Evolutionary conservation across 2,888 invertebrate species (phyloP), one percentile per base, ranked within the genome.

Genomic region (Herminia tarsipennalis): DNA sequence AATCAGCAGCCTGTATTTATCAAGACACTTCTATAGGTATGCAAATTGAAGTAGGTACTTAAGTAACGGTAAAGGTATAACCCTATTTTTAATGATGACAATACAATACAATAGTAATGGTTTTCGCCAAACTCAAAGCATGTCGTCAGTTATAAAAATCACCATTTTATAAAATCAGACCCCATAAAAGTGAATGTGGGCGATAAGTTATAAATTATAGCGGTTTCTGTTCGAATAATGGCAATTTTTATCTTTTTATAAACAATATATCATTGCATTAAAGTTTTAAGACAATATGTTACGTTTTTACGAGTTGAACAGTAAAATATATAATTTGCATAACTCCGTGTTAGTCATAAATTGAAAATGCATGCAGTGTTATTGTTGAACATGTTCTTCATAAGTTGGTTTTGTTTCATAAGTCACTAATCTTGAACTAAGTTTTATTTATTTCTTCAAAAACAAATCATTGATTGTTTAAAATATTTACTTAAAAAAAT

Each of bases 191-290:
- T 14, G 3, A 0, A 14, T 34, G 69, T 65, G 62, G 64, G 64
- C 54, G 66, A 51, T 30, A 47, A 3, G 4, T 25, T 37, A 43
- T 65, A 51, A 53, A 68, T 46, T 45, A 56, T 28, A 16, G 24
- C 2, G 5, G 22, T 42, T n/a, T 22, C 12, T 51, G 28, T 34
- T 22, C 14, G 14, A 29, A 28, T 24, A 17, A 47, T 47, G 5
- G 28, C 41, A 30, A 38, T 51, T 41, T 33, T 56, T 48, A 45
- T 35, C 0, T 60, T 58, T 45, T 40, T 54, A 43, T 25, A 42
- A 39, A 45, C 53, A 47, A 51, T 64, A 45, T 51, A 64, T 64
- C 53, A 53, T 46, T 40, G 36, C 41, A 28, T 43, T 58, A 59
- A 53, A 54, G 38, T 48, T 10, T 22, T 4, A 34, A 54, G 32